These are phyloP conservation scores for Corythornis leucogaster DNA, from an alignment of 2,797 vertebrate genomes.

Conservation along the genomic window DNA sequence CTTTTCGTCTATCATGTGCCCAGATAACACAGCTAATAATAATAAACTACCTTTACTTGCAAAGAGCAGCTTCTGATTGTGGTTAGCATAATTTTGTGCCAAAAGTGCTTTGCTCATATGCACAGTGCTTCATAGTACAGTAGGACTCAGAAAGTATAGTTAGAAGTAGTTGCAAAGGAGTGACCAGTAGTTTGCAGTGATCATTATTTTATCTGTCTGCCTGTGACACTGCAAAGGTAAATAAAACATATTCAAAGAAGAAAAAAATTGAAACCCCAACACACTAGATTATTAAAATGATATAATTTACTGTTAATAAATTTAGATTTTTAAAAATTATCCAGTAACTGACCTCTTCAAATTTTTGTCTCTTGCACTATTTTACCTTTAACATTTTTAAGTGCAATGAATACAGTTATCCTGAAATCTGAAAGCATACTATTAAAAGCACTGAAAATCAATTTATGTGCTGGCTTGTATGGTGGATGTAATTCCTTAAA, in stretches of 20 bases:
- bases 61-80: neutral
- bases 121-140: neutral
- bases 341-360: neutral
- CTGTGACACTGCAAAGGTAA: neutral
- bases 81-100: neutral
- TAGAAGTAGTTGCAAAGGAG: neutral
- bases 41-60: neutral
- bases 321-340: neutral
- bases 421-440: neutral
- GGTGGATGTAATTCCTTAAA: neutral
- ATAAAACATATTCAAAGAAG: neutral
- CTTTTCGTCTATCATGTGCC: rapidly evolving
- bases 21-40: neutral
- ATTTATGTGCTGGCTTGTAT: neutral
- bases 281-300: neutral
- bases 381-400: neutral
- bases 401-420: neutral
- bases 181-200: neutral
- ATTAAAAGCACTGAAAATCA: neutral
- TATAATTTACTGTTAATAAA: neutral
- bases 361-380: neutral
- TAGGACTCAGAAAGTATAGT: neutral
- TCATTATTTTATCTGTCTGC: neutral
- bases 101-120: neutral
- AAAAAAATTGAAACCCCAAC: neutral